Evolutionary conservation across 2,888 invertebrate species (phyloP).

Genomic region (Tanytarsus gracilentus): DNA sequence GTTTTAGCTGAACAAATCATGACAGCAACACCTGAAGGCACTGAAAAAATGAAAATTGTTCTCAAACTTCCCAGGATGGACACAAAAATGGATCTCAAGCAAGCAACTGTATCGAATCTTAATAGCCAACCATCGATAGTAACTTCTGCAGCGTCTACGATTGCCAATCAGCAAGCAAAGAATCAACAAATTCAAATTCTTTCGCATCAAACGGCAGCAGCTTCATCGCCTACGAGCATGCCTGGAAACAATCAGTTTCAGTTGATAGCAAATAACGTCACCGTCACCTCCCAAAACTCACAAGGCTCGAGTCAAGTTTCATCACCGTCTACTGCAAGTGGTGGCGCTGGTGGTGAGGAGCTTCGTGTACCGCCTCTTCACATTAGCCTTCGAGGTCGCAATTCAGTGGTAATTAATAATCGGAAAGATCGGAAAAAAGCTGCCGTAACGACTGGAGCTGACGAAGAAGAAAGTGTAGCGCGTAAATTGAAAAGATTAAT

Average conservation of each 20-base stretch:
- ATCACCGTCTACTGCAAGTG: conserved; percentile 25
- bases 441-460: conserved; percentile 46
- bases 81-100: conserved; percentile 21
- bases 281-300: not conserved
- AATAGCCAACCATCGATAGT: too few species aligned
- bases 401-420: conserved; percentile 74
- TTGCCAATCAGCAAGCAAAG: not conserved
- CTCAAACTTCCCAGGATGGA: conserved; percentile 15
- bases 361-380: conserved; percentile 80
- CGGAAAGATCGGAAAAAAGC: conserved; percentile 58
- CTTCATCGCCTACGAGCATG: not conserved
- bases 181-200: conserved; percentile 9
- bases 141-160: too few species aligned
- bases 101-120: conserved; percentile 13
- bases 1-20: not conserved
- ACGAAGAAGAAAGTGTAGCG: conserved; percentile 47
- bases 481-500: not conserved
- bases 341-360: conserved; percentile 48
- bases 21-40: not conserved
- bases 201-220: not conserved
- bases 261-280: conserved; percentile 26
- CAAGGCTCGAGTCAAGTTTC: conserved; percentile 13
- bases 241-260: too few species aligned
- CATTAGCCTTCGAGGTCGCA: conserved; percentile 74
- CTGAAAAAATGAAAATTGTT: conserved; percentile 24